These are phyloP conservation scores for Lepus townsendii DNA, from an alignment of 2,797 vertebrate genomes.

Conservation along the genomic window DNA sequence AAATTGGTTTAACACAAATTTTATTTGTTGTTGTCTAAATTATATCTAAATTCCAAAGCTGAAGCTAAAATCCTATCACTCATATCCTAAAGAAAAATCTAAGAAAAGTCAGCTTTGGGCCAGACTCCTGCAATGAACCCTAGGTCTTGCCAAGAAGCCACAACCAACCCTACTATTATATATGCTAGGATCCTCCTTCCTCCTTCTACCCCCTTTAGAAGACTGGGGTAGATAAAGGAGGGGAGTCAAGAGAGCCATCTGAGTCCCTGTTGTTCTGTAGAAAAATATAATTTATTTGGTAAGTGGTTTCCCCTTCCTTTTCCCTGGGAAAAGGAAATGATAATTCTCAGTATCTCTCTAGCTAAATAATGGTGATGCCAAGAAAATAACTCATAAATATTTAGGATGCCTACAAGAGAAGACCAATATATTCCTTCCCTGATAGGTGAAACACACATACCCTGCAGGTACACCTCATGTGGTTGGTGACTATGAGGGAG, in stretches of 20 bases:
- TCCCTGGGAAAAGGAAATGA: background rate
- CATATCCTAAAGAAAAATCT: background rate
- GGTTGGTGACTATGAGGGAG: background rate
- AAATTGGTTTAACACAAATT: background rate
- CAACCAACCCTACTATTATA: background rate
- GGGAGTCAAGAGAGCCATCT: background rate
- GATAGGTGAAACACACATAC: background rate
- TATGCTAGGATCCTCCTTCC: background rate
- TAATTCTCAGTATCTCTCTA: background rate
- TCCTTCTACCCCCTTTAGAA: background rate
- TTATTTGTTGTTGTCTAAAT: background rate
- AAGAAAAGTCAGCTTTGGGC: background rate
- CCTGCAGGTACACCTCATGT: background rate
- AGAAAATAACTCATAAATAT: background rate
- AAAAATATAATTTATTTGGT: background rate
- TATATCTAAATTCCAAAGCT: background rate
- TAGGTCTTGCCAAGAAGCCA: background rate
- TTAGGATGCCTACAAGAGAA: background rate
- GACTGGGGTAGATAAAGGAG: background rate
- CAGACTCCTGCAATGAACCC: background rate
- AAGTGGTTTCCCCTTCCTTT: background rate
- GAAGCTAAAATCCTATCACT: background rate
- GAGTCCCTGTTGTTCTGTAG: background rate
- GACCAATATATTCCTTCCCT: background rate
- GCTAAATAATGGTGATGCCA: background rate